phyloP scores from a whole-genome alignment of 2,888 invertebrate genomes.

The Heliconius ethilla region DNA sequence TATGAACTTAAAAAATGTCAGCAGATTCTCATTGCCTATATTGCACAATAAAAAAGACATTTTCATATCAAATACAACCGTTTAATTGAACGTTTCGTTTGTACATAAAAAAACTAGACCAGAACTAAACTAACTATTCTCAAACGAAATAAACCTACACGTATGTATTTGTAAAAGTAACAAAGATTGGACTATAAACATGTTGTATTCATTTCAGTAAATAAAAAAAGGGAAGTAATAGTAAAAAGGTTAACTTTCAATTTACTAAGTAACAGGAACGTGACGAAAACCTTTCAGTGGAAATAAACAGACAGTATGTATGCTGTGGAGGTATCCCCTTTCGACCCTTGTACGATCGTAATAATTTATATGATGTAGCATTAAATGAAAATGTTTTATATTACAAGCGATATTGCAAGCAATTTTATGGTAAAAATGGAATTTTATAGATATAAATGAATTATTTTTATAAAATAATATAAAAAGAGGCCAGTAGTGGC shows the following conservation, averaged over 20 bases:
- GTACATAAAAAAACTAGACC: slow-evolving; percentile 1
- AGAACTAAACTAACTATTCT: neutral
- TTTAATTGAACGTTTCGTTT: neutral
- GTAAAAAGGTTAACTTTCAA: slow-evolving; percentile 35
- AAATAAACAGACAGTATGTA: slow-evolving; percentile 27
- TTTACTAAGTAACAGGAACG: slow-evolving; percentile 37
- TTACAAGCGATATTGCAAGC: neutral
- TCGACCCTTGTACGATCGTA: slow-evolving; percentile 24
- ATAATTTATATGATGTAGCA: slow-evolving; percentile 21
- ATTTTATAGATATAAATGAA: too few relatives aligned
- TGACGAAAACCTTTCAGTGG: slow-evolving; percentile 31
- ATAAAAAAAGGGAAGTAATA: slow-evolving; percentile 15
- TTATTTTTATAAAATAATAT: too few relatives aligned
- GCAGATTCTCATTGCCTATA: too few relatives aligned
- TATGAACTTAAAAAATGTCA: too few relatives aligned
- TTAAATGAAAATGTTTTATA: slow-evolving; percentile 26
- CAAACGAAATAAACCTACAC: slow-evolving; percentile 14
- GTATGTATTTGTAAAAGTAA: slow-evolving; percentile 17
- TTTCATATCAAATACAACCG: neutral
- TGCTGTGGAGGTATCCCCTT: slow-evolving; percentile 10
- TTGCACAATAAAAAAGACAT: too few relatives aligned
- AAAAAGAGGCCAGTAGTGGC: too few relatives aligned
- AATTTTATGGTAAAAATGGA: neutral
- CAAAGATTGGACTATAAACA: slow-evolving; percentile 11
- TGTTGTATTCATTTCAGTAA: slow-evolving; percentile 20